Evolutionary conservation across 1,140 invertebrate species (phyloP), one percentile per base, ranked within the genome.

Genomic region (Apolygus lucorum): DNA sequence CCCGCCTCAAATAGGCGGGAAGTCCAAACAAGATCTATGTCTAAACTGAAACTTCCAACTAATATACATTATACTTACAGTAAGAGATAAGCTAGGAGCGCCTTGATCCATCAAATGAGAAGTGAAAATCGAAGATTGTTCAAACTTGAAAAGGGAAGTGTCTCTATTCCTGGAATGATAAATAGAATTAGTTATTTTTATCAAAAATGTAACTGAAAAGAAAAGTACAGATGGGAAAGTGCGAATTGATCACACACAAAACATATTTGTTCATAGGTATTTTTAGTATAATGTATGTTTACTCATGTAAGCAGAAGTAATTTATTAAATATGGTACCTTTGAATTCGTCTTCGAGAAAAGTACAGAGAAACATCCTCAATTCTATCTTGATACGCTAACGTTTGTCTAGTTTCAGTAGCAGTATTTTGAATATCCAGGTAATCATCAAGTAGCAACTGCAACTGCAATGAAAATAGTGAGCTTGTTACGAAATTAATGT

Each of bases 381-480:
- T 80, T 68, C 83, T 80, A 75, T 90, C 87, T 70, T 78, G 78
- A 71, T 85, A 82, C 64, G 81, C 79, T 1, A 82, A 78, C 8
- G 84, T 77, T 75, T 84, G 83, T 63, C 84, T 82, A 66, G 82
- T 82, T 68, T 87, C 84, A 26, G 82, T 80, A 28, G 84, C 81
- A 54, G 84, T 79, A 78, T 88, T 90, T 77, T 88, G 85, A 70
- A 93, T 88, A 77, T 93, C 90, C 69, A 95, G 79, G 80, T 94
- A 94, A 75, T 93, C 90, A 42, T 88, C 89, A 21, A 93, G 78
- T 28, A 93, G 79, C 63, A 66, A 52, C 2, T 69, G 26, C 63
- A 63, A 1, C 26, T 63, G 1, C 25, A 69, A n/a, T 25, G 63
- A 63, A 42, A 69, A 65, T 28, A 25, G n/a, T 22, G n/a, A n/a